phyloP scores from a whole-genome alignment of 2,113 vertebrate genomes.

The Hypomesus transpacificus region DNA sequence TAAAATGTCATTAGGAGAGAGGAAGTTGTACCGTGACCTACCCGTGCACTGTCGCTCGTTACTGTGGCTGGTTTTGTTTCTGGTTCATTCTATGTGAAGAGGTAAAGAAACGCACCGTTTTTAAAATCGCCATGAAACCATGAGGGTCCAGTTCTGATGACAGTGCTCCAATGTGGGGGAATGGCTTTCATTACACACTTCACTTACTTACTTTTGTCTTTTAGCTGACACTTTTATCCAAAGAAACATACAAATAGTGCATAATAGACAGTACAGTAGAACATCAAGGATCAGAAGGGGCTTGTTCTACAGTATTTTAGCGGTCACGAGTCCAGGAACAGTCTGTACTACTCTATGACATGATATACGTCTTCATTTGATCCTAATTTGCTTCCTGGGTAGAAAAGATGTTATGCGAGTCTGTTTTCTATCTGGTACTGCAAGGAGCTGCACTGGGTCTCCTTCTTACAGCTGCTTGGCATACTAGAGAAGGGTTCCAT shows the following conservation, averaged over 20 bases:
- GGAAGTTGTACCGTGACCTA: constrained; percentile 69
- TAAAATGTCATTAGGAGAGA: background rate
- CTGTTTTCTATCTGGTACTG: too few relatives aligned
- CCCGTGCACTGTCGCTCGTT: constrained; percentile 82
- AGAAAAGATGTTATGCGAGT: too few relatives aligned
- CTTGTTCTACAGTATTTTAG: background rate
- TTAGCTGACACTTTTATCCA: too few relatives aligned
- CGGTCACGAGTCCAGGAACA: too few relatives aligned
- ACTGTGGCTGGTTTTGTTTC: constrained; percentile 50
- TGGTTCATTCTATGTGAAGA: constrained; percentile 60
- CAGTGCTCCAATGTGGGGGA: background rate
- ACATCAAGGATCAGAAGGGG: too few relatives aligned
- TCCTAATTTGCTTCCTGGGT: too few relatives aligned
- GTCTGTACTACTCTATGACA: too few relatives aligned
- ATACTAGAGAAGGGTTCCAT: background rate
- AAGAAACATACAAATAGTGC: too few relatives aligned
- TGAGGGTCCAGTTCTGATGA: background rate
- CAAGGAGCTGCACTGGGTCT: too few relatives aligned
- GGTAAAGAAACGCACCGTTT: constrained; percentile 45
- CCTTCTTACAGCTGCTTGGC: too few relatives aligned
- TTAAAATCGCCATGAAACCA: constrained; percentile 18
- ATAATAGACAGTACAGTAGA: too few relatives aligned
- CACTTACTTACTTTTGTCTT: background rate
- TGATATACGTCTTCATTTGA: too few relatives aligned
- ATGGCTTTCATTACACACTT: background rate